A percentile compares a stretch with the other conserved stretches of the same genome.
These are phyloP conservation scores for Alsophila aescularia DNA, from an alignment of 2,888 invertebrate genomes.

Conservation along the genomic window DNA sequence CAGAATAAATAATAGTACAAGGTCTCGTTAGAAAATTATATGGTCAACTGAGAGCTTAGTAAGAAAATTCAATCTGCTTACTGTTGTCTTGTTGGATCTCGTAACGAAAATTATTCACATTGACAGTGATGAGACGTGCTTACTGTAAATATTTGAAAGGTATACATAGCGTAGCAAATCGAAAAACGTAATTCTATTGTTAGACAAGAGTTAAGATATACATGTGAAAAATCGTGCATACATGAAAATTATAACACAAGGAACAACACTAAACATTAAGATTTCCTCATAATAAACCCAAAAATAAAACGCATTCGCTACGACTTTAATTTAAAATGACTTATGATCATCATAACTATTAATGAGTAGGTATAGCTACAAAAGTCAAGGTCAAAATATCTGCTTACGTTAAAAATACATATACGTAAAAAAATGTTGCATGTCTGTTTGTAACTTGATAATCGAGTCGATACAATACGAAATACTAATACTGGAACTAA, in stretches of 20 bases:
- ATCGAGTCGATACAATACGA: not conserved
- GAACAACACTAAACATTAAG: conserved; percentile 5
- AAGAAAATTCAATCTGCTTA: no score
- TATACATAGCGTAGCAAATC: not conserved
- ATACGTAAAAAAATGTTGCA: not conserved
- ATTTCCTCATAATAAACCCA: conserved; percentile 1
- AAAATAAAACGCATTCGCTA: conserved; percentile 18
- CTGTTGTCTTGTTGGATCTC: no score
- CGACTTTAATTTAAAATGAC: conserved; percentile 14
- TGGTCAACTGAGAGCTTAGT: no score
- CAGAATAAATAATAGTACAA: no score
- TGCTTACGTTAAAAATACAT: conserved; percentile 11
- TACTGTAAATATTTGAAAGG: not conserved
- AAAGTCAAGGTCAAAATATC: conserved; percentile 18
- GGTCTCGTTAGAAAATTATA: no score
- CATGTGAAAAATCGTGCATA: conserved; percentile 16
- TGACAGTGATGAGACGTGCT: not conserved
- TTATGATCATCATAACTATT: conserved; percentile 1
- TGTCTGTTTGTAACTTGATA: not conserved
- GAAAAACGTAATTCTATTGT: not conserved
- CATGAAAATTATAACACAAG: not conserved
- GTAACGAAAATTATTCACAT: no score
- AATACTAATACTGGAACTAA: no score
- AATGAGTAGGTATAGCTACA: conserved; percentile 10
- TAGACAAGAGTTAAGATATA: not conserved